Evolutionary conservation across 2,797 vertebrate species (phyloP), one percentile per base, ranked within the genome.

Genomic region (Channallabes apus): DNA sequence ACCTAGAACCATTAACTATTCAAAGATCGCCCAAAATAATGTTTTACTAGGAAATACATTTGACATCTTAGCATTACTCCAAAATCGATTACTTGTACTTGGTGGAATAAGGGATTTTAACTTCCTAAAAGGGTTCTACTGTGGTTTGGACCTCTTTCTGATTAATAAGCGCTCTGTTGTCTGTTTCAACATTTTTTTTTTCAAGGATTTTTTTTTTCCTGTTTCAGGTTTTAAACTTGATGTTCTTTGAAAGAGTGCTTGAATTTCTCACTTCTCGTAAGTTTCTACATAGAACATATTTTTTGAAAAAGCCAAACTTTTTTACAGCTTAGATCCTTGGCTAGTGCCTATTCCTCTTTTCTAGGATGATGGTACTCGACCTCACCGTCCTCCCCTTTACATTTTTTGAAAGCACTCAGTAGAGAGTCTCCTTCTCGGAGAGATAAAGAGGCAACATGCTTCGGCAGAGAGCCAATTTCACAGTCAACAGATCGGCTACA

Each of bases 381-480:
- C 59, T 38, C 61, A 9, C 22, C 76, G 17, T 4, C 73, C 7
- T 5, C 8, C 18, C 24, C 9, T 15, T 15, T 18, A 2, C 14
- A n/a, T 4, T 17, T n/a, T 41, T 65, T 29, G n/a, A 6, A 80
- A 65, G n/a, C 64, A 24, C 64, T 24, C 46, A 24, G 11, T 24
- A 8, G 32, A 82, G 24, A 67, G 18, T 65, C 61, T 75, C 22
- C 46, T 56, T 85, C 76, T 64, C 68, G n/a, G 68, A 35, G 27
- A 79, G 51, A 87, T 68, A 58, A 84, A 56, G 82, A 67, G 27
- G 35, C 56, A 79, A 35, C 59, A 84, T 68, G 61, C n/a, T 67
- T 54, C 22, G 61, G 72, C 86, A 80, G 86, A 86, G 81, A 75
- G 51, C 59, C 64, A 80, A 86, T 86, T 88, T 88, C 88, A 88